These are phyloP conservation scores for Euthynnus affinis DNA, from an alignment of 2,797 vertebrate genomes.

Conservation along the genomic window DNA sequence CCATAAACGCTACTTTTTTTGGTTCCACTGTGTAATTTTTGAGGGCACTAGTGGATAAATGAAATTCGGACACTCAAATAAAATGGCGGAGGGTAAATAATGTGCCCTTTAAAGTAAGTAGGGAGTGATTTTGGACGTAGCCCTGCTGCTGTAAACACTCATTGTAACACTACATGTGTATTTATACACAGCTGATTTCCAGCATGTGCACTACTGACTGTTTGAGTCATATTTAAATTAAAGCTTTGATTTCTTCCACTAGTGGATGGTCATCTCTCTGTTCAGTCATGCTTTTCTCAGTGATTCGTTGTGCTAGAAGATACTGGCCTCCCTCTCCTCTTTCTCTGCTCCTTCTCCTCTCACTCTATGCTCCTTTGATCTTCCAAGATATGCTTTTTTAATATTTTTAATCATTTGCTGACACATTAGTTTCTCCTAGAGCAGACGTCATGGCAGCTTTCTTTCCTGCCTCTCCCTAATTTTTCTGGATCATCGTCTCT, in stretches of 20 bases:
- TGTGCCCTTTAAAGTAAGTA: too few relatives aligned
- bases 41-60: too few relatives aligned
- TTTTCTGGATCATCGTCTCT: conserved; percentile 1
- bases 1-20: too few relatives aligned
- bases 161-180: too few relatives aligned
- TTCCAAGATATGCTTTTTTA: conserved; percentile 48
- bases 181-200: too few relatives aligned
- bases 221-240: background rate
- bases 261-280: background rate
- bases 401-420: conserved; percentile 45
- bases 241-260: background rate
- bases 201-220: too few relatives aligned
- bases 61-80: too few relatives aligned
- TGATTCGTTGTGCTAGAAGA: too few relatives aligned
- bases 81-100: too few relatives aligned
- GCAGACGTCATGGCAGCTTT: conserved; percentile 34
- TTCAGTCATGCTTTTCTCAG: background rate
- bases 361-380: conserved; percentile 52
- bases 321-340: background rate
- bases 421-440: conserved; percentile 42
- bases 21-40: too few relatives aligned
- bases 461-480: conserved; percentile 20
- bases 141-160: too few relatives aligned
- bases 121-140: too few relatives aligned
- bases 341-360: background rate